A percentile compares a stretch with the other conserved stretches of the same genome.
phyloP scores from a whole-genome alignment of 2,797 vertebrate species.

The Falco novaeseelandiae region DNA sequence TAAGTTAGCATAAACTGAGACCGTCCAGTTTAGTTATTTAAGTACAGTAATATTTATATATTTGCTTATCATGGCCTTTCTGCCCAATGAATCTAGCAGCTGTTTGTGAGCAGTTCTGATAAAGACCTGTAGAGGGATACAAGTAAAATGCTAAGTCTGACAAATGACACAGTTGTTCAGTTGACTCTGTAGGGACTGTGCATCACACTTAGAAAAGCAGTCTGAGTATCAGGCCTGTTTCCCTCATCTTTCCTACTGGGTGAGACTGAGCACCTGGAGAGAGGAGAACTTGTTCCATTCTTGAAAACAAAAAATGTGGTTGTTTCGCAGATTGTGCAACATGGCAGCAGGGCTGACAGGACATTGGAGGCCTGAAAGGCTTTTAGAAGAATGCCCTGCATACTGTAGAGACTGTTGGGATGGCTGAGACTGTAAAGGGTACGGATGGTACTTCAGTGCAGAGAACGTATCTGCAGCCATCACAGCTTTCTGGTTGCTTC shows the following conservation, averaged over 20 bases:
- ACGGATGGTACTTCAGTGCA: not conserved
- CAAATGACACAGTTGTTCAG: not conserved
- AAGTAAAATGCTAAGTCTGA: not conserved
- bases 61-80: not conserved
- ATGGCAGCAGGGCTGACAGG: not conserved
- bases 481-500: not conserved
- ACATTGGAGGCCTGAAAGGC: not conserved
- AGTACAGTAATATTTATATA: not conserved
- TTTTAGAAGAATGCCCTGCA: not conserved
- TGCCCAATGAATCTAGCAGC: not conserved
- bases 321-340: not conserved
- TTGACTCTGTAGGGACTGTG: not conserved
- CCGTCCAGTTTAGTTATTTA: not conserved
- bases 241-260: not conserved
- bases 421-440: not conserved
- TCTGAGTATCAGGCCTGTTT: not conserved
- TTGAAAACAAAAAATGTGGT: not conserved
- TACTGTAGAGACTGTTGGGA: not conserved
- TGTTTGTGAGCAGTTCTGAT: not conserved
- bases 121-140: not conserved
- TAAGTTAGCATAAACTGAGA: not conserved
- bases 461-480: fast-evolving
- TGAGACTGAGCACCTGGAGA: not conserved
- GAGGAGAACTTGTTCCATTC: not conserved
- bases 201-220: not conserved